These are phyloP conservation scores for Chaitophorus viminalis DNA, from an alignment of 2,888 invertebrate genomes.

Conservation along the genomic window DNA sequence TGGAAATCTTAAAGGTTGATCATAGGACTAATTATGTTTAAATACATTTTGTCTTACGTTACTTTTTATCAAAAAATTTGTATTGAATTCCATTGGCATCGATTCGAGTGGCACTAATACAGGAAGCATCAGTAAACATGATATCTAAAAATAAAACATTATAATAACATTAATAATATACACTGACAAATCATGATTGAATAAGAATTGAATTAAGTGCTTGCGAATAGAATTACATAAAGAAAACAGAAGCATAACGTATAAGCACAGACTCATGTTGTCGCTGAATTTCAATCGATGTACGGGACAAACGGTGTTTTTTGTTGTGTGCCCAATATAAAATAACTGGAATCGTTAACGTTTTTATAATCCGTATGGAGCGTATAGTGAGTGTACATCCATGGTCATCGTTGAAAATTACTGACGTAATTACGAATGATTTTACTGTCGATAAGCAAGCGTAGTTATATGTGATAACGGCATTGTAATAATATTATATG, in stretches of 20 bases:
- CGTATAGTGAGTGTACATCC: background rate
- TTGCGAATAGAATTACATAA: background rate
- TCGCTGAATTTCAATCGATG: background rate
- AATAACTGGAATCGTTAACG: background rate
- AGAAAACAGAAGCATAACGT: background rate
- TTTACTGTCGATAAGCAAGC: background rate
- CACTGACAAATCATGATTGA: too few relatives aligned
- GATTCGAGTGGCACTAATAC: too few relatives aligned
- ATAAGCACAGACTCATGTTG: background rate
- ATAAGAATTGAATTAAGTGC: background rate
- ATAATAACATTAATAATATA: background rate
- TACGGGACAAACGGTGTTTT: background rate
- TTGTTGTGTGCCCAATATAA: background rate
- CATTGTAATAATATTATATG: background rate
- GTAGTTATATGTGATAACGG: too few relatives aligned
- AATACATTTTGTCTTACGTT: background rate
- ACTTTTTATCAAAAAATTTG: conserved; percentile 23
- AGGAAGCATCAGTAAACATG: background rate
- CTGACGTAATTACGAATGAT: background rate
- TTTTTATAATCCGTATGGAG: background rate
- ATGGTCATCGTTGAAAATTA: background rate
- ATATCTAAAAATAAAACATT: conserved; percentile 12
- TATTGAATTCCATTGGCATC: background rate
- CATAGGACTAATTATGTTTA: too few relatives aligned
- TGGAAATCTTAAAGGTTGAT: too few relatives aligned